These are phyloP conservation scores for Eupithecia pulchellata DNA, from an alignment of 2,888 invertebrate species.

Conservation along the genomic window DNA sequence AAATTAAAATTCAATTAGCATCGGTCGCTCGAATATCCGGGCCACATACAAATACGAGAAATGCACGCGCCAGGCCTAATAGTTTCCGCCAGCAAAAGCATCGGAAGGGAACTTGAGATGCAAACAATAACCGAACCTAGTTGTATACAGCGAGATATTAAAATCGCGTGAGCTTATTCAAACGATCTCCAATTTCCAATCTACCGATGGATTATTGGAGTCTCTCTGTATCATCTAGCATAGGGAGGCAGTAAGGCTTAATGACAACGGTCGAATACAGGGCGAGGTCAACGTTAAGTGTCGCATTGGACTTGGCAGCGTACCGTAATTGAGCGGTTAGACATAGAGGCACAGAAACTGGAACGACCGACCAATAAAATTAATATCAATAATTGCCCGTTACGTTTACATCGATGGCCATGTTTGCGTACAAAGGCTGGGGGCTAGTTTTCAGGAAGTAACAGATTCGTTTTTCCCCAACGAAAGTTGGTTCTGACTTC, in stretches of 20 bases:
- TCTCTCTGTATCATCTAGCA: conserved; percentile 65
- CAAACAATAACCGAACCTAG: conserved; percentile 59
- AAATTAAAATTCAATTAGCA: conserved; percentile 47
- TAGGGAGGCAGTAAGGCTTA: conserved; percentile 71
- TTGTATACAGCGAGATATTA: conserved; percentile 47
- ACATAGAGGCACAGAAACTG: conserved; percentile 48
- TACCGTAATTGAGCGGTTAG: conserved; percentile 72
- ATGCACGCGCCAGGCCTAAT: conserved; percentile 66
- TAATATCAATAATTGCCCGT: conserved; percentile 42
- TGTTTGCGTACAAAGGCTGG: conserved; percentile 3
- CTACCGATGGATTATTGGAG: conserved; percentile 73
- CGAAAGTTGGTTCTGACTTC: conserved; percentile 13
- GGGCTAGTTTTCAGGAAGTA: conserved; percentile 7
- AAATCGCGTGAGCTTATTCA: conserved; percentile 50
- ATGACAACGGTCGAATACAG: conserved; percentile 77
- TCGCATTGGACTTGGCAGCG: conserved; percentile 73
- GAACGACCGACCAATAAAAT: conserved; percentile 45
- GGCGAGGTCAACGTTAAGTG: conserved; percentile 77
- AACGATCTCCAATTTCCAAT: conserved; percentile 55
- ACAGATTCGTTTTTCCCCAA: conserved; percentile 3
- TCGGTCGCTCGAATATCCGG: conserved; percentile 62
- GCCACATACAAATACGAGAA: conserved; percentile 72
- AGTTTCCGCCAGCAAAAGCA: conserved; percentile 49
- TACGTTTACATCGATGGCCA: conserved; percentile 23
- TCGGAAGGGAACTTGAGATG: conserved; percentile 46